These are phyloP conservation scores for Willowsia nigromaculata DNA, from an alignment of 2,888 invertebrate genomes.

Conservation along the genomic window DNA sequence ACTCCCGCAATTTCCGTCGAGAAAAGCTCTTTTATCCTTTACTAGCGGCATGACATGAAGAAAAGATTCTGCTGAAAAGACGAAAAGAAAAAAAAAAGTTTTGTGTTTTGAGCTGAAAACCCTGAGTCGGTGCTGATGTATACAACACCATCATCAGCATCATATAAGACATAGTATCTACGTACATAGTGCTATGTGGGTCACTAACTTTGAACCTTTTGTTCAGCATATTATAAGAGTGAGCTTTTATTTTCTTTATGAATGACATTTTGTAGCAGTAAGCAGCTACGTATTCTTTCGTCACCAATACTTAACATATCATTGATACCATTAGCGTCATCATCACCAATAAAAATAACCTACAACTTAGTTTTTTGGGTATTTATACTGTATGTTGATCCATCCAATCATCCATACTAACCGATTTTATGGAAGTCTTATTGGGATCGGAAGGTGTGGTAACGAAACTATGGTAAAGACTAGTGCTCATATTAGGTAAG, in stretches of 20 bases:
- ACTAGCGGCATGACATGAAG: neutral
- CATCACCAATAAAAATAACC: neutral
- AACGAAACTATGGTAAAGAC: constrained; percentile 19
- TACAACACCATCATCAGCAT: neutral
- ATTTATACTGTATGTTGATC: no score
- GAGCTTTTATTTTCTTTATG: neutral
- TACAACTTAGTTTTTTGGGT: no score
- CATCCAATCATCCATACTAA: no score
- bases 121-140: neutral
- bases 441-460: neutral
- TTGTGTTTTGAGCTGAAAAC: no score
- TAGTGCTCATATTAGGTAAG: neutral
- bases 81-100: neutral
- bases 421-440: no score
- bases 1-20: neutral
- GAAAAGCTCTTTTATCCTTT: neutral
- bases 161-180: neutral
- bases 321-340: neutral
- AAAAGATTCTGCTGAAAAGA: neutral
- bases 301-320: neutral
- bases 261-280: neutral
- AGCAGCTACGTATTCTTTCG: neutral
- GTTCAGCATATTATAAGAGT: neutral
- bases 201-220: constrained; percentile 19
- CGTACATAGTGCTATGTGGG: neutral